These are phyloP conservation scores for Aldabrachelys gigantea DNA, from an alignment of 2,113 vertebrate species.

Conservation along the genomic window DNA sequence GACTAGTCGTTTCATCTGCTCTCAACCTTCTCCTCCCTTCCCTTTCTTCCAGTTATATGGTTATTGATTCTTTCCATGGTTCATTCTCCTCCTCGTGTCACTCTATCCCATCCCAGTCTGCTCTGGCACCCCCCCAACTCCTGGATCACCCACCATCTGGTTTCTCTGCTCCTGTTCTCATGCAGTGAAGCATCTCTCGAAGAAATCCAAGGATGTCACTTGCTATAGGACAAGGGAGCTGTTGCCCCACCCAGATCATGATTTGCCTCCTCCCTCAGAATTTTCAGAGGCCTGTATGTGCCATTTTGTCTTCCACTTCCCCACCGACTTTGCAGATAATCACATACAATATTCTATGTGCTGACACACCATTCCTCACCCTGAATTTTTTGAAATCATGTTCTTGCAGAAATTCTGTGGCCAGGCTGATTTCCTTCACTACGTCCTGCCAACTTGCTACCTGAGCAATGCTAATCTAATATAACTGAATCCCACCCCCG, in stretches of 20 bases:
- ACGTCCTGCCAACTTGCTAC: not conserved
- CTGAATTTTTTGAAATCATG: too few species aligned
- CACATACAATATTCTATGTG: too few species aligned
- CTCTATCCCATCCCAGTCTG: not conserved
- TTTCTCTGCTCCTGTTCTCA: not conserved
- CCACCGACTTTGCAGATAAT: not conserved
- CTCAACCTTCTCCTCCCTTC: not conserved
- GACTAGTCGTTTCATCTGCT: not conserved
- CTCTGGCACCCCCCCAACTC: not conserved
- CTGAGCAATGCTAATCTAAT: not conserved
- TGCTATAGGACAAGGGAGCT: not conserved
- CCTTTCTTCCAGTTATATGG: too few species aligned
- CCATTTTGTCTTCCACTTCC: not conserved
- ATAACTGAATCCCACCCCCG: not conserved
- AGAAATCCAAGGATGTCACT: not conserved
- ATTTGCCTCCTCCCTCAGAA: not conserved
- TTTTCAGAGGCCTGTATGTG: not conserved
- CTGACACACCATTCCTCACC: too few species aligned
- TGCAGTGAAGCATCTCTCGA: not conserved
- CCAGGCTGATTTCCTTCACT: too few species aligned
- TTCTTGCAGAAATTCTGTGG: too few species aligned
- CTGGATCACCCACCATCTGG: not conserved
- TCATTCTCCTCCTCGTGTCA: not conserved
- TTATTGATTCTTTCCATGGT: not conserved
- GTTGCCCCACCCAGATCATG: not conserved